Base-by-base conservation (phyloP, 2,888 invertebrate genomes). In the Omphaloscelis lunosa region DNA sequence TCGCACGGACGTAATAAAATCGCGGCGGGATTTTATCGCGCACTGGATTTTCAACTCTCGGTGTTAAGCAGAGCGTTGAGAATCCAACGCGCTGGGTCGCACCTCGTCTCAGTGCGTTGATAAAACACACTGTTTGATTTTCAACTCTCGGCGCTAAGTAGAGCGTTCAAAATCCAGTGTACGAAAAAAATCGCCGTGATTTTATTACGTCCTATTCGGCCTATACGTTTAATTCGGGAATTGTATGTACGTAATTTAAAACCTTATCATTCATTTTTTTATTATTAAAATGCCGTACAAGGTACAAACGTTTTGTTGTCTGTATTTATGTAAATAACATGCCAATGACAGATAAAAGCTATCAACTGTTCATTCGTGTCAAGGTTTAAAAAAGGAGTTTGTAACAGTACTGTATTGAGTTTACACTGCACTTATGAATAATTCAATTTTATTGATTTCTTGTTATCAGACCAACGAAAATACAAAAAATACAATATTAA, bases 341-440 rank as follows among this genome's bases (percentile, higher is more conserved):
- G 77, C 11, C 82, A 82, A 62, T 73, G 70, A 77, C 82, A 73
- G 78, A 82, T 82, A 77, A 74, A 72, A 61, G 39, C 78, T 82
- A 82, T 78, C 73, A 53, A 58, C n/a, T 15, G 62, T 61, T 56
- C 15, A 73, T 73, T 61, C 34, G 45, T 34, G 83, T 78, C 82
- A 82, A 82, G 82, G 82, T 63, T 78, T 70, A 7, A 27, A 51
- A 53, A 67, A 77, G 1, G 2, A 68, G 27, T 51, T 70, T 48
- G 15, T 53, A 56, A 79, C 39, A 66, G 53, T 48, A 61, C 45
- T 2, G 6, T 9, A 66, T 41, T 72, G 72, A 66, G 51, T 56
- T 65, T 23, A 72, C 56, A 39, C 48, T 39, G 45, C 45, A 3
- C 3, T 61, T 48, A 45, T 45, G 39, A 17, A 51, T n/a, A 45